Percentiles rank a stretch among this genome's conserved stretches.
Evolutionary conservation across 2,797 vertebrate species (phyloP).

Genomic region (Epinephelus coioides): DNA sequence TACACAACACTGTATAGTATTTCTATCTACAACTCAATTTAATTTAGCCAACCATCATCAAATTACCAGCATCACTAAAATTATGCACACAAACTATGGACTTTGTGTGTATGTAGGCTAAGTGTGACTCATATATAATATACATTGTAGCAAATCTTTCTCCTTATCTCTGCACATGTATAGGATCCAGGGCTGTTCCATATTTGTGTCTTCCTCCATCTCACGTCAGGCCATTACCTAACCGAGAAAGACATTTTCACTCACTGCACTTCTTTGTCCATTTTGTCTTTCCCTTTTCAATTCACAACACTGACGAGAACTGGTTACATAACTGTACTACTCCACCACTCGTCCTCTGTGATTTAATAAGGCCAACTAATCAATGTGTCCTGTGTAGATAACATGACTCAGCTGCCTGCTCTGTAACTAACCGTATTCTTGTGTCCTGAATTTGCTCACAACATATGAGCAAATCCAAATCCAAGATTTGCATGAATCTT

Average conservation of each 20-base stretch:
- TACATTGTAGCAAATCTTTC: background rate
- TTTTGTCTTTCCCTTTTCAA: slow-evolving; percentile 66
- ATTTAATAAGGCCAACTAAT: slow-evolving; percentile 79
- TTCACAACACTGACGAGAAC: slow-evolving; percentile 73
- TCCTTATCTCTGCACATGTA: background rate
- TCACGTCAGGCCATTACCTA: slow-evolving; percentile 42
- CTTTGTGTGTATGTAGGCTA: background rate
- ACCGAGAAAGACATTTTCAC: slow-evolving; percentile 63
- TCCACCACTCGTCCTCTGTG: slow-evolving; percentile 68
- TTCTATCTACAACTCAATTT: background rate
- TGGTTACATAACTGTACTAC: slow-evolving; percentile 85
- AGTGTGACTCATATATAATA: background rate
- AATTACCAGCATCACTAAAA: background rate
- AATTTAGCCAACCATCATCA: background rate
- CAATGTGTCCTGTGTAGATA: slow-evolving; percentile 74
- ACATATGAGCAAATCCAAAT: slow-evolving; percentile 8
- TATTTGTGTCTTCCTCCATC: slow-evolving; percentile 30
- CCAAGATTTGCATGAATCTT: background rate
- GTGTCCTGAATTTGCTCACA: slow-evolving; percentile 33
- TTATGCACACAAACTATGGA: background rate
- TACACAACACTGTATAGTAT: background rate
- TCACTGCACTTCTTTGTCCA: slow-evolving; percentile 58
- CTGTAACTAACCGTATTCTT: slow-evolving; percentile 45
- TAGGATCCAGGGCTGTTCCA: slow-evolving; percentile 1
- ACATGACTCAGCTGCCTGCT: slow-evolving; percentile 72